Evolutionary conservation across 2,888 invertebrate genomes (phyloP).

Genomic region (Molorchus minor): DNA sequence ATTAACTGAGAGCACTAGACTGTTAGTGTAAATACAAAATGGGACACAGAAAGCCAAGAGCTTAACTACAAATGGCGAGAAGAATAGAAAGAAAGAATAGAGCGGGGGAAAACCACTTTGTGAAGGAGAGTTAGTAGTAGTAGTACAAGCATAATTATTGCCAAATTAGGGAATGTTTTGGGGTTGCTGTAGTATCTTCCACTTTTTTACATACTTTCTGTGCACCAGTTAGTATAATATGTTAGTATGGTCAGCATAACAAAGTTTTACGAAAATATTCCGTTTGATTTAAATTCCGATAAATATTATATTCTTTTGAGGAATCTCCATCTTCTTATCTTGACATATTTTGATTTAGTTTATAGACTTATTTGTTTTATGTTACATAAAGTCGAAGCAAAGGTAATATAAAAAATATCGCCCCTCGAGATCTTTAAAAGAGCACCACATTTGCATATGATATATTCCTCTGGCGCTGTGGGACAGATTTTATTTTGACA

Average conservation of each 20-base stretch:
- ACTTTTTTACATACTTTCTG: background rate
- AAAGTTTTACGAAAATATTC: background rate
- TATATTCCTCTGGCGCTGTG: slow-evolving; percentile 34
- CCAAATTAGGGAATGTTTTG: too few species aligned
- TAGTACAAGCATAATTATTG: too few species aligned
- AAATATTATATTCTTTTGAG: background rate
- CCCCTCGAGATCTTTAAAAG: slow-evolving; percentile 7
- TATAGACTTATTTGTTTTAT: background rate
- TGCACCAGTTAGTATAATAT: too few species aligned
- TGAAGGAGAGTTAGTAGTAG: too few species aligned
- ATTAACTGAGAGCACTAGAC: too few species aligned
- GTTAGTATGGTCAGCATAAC: background rate
- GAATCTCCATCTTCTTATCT: background rate
- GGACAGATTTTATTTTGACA: slow-evolving; percentile 38
- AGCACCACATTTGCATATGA: slow-evolving; percentile 37
- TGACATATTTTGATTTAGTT: background rate
- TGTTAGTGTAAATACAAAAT: too few species aligned
- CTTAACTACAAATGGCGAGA: too few species aligned
- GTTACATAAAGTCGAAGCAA: slow-evolving; percentile 2
- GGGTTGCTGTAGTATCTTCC: too few species aligned
- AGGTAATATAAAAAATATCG: slow-evolving; percentile 8
- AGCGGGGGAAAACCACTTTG: too few species aligned
- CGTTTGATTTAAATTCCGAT: background rate
- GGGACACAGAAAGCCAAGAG: too few species aligned
- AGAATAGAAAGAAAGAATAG: too few species aligned